Conservation (phyloP, 2,113 vertebrate species). For the Lagopus muta region DNA sequence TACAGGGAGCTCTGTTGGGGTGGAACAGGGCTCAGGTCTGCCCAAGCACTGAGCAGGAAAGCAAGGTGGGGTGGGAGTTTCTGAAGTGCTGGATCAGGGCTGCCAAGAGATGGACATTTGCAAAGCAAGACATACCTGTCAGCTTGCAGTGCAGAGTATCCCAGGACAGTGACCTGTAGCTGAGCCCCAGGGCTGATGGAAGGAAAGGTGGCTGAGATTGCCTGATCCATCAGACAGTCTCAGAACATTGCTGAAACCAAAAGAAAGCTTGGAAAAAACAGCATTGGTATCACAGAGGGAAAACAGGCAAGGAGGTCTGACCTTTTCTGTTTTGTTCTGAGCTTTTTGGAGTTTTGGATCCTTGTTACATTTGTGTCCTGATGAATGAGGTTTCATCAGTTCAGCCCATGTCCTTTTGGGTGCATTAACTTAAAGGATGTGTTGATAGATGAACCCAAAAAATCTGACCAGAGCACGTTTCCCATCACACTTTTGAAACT, state of each 20-base stretch:
- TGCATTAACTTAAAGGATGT: neutral
- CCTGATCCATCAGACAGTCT: neutral
- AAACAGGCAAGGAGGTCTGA: neutral
- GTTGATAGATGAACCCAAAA: neutral
- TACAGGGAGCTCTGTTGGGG: neutral
- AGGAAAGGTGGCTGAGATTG: neutral
- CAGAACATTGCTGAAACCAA: neutral
- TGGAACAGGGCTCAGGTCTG: neutral
- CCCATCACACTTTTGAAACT: rapidly evolving
- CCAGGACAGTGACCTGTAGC: neutral
- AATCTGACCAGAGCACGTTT: neutral
- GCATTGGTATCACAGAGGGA: neutral
- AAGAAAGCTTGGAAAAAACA: neutral
- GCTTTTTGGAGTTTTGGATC: neutral
- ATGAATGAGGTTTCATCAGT: rapidly evolving
- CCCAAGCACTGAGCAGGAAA: rapidly evolving
- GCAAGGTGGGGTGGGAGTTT: neutral
- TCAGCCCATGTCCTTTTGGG: neutral
- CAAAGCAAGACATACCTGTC: rapidly evolving
- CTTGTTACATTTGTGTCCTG: neutral
- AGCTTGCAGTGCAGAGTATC: neutral
- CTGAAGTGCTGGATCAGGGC: neutral
- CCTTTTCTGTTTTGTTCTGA: neutral
- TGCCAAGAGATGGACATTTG: neutral
- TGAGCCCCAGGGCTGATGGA: neutral